Conservation (phyloP, 2,888 invertebrate species). For the Eupithecia pulchellata region DNA sequence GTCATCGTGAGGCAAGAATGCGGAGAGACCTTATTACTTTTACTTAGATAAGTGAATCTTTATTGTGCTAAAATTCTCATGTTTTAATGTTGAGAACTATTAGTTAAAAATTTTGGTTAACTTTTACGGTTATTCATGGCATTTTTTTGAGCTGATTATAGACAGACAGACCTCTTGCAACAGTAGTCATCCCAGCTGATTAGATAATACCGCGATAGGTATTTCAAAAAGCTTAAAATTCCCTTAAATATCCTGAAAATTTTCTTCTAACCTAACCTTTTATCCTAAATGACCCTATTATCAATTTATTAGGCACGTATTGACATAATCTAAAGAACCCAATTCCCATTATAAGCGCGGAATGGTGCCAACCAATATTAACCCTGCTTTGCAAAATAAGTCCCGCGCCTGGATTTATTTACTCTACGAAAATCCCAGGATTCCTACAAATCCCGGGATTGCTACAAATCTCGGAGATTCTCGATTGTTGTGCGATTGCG, state of each 20-base stretch:
- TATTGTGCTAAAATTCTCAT: too few relatives aligned
- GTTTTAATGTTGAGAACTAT: too few relatives aligned
- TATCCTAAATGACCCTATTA: background rate
- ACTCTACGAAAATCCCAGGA: conserved; percentile 25
- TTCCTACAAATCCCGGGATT: conserved; percentile 29
- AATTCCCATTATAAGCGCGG: conserved; percentile 39
- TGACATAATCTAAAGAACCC: conserved; percentile 40
- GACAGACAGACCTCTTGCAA: too few relatives aligned
- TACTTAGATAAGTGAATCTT: background rate
- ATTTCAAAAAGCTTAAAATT: background rate
- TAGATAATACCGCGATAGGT: background rate
- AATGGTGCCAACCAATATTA: conserved; percentile 37
- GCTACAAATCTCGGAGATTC: conserved; percentile 31
- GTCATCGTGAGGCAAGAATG: background rate
- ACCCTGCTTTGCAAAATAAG: conserved; percentile 21
- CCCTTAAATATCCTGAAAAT: background rate
- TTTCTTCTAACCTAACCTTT: background rate
- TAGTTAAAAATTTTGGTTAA: too few relatives aligned
- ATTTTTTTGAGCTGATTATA: too few relatives aligned
- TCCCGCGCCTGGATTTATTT: conserved; percentile 27
- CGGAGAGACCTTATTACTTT: background rate
- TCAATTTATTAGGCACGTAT: background rate
- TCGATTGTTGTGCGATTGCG: conserved; percentile 26
- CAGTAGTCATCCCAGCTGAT: background rate
- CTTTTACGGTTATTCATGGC: too few relatives aligned